Evolutionary conservation across 1,140 invertebrate species (phyloP), one percentile per base, ranked within the genome.

Genomic region (Geopemphigus sp.): DNA sequence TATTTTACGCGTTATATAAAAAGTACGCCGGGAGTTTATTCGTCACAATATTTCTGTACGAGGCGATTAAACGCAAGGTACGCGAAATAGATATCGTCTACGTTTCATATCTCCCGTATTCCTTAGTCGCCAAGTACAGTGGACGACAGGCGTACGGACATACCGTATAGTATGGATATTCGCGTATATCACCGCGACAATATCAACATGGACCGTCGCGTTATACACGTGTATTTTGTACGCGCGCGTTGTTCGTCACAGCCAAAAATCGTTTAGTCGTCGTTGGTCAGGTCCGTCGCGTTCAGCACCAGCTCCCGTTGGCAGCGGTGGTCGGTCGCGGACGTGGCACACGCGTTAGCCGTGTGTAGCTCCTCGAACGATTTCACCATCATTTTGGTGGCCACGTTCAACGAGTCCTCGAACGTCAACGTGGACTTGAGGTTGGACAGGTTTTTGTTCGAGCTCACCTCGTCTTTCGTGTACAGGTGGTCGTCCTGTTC

Each of bases 361-460:
- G n/a, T 39, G 32, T 66, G 24, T 8, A 66, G 19, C 8, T 82
- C 81, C 14, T 82, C 81, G 47, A 56, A 82, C 17, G 81, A 82
- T 54, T 72, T 80, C 5, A 61, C 61, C 78, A 82, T 59, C 54
- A 64, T 68, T 50, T 66, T 73, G 22, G 76, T 78, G 61, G 82
- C 83, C 3, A 82, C 66, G 32, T 82, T 82, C 26, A 83, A 81
- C 22, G 81, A 82, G 54, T 80, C 74, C 45, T 72, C 63, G 32
- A 84, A 84, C 2, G 83, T 84, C 15, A 84, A 66, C 8, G 83
- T 83, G 0, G 83, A 83, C 70, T 83, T 84, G 8, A 84, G 81
- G 29, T 82, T 74, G 22, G 78, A 80, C 17, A 81, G 59, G 22
- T 82, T 68, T 3, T 70, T 81, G 45, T 82, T 82, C 17, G 82